phyloP scores from a whole-genome alignment of 1,140 invertebrate genomes.

The Nasonia giraulti region DNA sequence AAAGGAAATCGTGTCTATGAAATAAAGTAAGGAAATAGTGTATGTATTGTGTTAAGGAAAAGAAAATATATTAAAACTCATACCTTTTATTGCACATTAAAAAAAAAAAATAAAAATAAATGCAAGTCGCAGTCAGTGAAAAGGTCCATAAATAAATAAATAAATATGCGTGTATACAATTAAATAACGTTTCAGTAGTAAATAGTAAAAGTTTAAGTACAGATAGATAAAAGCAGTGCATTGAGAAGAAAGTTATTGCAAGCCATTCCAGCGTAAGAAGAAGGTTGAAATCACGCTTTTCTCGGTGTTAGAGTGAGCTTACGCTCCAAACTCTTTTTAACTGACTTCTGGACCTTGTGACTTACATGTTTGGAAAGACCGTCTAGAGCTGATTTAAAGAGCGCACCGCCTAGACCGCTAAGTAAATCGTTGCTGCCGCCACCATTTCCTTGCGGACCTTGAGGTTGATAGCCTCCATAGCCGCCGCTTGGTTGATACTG shows the following conservation, averaged over 20 bases:
- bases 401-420: conserved; percentile 63
- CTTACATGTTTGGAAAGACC: conserved; percentile 66
- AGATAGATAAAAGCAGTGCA: not conserved
- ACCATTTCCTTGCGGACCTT: conserved; percentile 56
- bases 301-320: not conserved
- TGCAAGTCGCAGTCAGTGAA: not conserved
- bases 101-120: conserved; percentile 22
- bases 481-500: conserved; percentile 52
- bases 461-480: conserved; percentile 53
- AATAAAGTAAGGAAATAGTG: not conserved
- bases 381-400: conserved; percentile 68
- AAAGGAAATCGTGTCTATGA: not conserved
- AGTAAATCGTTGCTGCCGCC: conserved; percentile 61
- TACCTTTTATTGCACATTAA: conserved; percentile 15
- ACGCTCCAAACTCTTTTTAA: not conserved
- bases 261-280: not conserved
- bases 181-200: not conserved
- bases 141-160: conserved; percentile 18
- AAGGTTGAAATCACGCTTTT: not conserved
- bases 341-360: conserved; percentile 9
- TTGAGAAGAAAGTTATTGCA: not conserved
- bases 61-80: not conserved
- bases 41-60: not conserved
- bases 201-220: not conserved
- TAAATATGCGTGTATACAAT: conserved; percentile 7